Percentiles rank a stretch among this genome's conserved stretches.
Conservation (phyloP, 2,888 invertebrate species). For the Mactromeris polynyma region DNA sequence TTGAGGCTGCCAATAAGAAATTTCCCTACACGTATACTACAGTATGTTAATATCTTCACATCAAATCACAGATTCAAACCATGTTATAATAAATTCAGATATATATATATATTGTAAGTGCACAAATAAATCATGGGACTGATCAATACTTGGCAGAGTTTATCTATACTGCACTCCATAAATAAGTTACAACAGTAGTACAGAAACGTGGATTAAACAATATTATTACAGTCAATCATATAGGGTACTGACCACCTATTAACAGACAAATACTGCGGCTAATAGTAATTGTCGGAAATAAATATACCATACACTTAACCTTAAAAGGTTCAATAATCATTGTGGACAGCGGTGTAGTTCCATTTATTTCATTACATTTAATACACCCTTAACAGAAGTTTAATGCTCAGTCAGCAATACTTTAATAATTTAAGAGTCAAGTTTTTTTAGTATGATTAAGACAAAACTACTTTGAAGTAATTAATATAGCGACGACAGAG, state of each 20-base stretch:
- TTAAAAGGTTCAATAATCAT: too few species aligned
- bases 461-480: too few species aligned
- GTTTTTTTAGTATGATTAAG: too few species aligned
- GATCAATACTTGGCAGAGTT: conserved; percentile 20
- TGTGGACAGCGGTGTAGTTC: too few species aligned
- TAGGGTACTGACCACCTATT: not conserved
- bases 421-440: too few species aligned
- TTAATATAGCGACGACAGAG: too few species aligned
- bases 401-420: too few species aligned
- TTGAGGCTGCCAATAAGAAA: not conserved
- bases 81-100: not conserved
- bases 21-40: not conserved
- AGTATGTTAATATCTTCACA: not conserved
- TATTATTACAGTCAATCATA: not conserved
- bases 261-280: too few species aligned
- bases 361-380: too few species aligned
- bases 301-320: too few species aligned
- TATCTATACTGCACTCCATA: not conserved
- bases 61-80: conserved; percentile 1
- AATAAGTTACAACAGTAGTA: not conserved
- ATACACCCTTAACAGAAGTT: too few species aligned
- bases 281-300: too few species aligned
- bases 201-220: not conserved
- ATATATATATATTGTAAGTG: not conserved
- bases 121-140: not conserved